A percentile compares a stretch with the other conserved stretches of the same genome.
phyloP scores from a whole-genome alignment of 2,113 vertebrate species.

The Notarius quadriscutis region DNA sequence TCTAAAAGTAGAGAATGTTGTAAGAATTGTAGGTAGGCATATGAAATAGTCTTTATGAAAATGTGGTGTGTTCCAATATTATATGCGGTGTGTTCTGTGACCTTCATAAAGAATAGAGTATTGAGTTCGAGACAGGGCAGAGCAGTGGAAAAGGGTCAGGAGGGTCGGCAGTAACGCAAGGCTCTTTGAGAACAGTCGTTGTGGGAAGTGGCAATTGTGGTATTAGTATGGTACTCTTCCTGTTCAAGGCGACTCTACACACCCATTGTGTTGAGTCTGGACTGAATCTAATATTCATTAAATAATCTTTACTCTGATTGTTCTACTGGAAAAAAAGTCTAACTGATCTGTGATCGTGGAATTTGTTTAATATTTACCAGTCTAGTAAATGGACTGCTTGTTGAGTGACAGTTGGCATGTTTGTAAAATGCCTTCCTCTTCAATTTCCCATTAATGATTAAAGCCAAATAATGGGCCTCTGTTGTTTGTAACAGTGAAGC shows the following conservation, averaged over 20 bases:
- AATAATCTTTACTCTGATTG: neutral
- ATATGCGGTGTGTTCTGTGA: neutral
- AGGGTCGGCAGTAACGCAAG: neutral
- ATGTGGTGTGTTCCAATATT: constrained; percentile 5
- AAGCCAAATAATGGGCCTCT: constrained; percentile 2
- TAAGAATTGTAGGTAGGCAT: neutral
- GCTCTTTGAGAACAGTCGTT: constrained; percentile 21
- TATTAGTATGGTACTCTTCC: constrained; percentile 22
- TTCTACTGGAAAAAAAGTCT: neutral
- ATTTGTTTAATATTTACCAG: constrained; percentile 25
- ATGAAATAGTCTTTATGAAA: constrained; percentile 6
- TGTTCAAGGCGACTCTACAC: constrained; percentile 28
- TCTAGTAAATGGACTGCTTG: constrained; percentile 14
- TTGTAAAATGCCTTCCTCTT: constrained; percentile 28
- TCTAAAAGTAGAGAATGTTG: neutral
- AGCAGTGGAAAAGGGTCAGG: constrained; percentile 13
- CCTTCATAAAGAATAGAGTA: constrained; percentile 34
- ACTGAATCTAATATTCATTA: neutral
- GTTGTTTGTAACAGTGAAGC: constrained; percentile 11
- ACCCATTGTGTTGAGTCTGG: constrained; percentile 4
- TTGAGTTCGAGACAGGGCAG: constrained; percentile 20
- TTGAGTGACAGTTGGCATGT: constrained; percentile 26
- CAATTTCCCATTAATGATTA: constrained; percentile 22
- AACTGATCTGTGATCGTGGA: neutral
- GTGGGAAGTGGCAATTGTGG: constrained; percentile 26